Evolutionary conservation across 2,888 invertebrate species (phyloP).

Genomic region (Sussaba pulchella): DNA sequence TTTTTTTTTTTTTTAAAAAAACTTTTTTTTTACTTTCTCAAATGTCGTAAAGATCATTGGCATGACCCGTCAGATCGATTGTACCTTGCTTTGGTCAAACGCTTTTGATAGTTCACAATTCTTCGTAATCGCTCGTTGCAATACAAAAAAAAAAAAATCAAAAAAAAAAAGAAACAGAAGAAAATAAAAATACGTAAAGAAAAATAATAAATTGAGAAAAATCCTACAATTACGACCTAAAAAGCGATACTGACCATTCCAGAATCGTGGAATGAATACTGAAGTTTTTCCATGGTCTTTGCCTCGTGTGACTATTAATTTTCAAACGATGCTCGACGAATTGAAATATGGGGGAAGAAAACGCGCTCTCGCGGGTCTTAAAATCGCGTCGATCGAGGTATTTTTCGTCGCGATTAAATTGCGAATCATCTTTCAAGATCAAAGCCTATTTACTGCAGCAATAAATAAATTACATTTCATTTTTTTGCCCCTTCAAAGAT

Average conservation of each 20-base stretch:
- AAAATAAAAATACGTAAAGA: slow-evolving; percentile 13
- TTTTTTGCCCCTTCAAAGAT: too few species aligned
- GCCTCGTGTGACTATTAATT: slow-evolving; percentile 70
- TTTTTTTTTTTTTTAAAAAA: too few species aligned
- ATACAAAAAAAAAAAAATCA: slow-evolving; percentile 33
- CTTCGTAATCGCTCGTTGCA: slow-evolving; percentile 32
- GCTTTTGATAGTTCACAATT: slow-evolving; percentile 55
- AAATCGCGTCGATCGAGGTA: slow-evolving; percentile 8
- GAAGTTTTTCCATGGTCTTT: slow-evolving; percentile 76
- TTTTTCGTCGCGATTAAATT: slow-evolving; percentile 20
- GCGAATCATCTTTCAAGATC: not conserved
- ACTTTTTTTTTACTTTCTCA: not conserved
- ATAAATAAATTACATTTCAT: slow-evolving; percentile 7
- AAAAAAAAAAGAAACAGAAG: slow-evolving; percentile 49
- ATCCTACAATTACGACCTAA: slow-evolving; percentile 62
- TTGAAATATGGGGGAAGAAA: slow-evolving; percentile 48
- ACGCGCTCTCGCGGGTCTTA: not conserved
- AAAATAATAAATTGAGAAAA: slow-evolving; percentile 25
- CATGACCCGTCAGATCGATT: slow-evolving; percentile 66
- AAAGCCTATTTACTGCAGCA: slow-evolving; percentile 8
- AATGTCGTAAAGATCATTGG: slow-evolving; percentile 57
- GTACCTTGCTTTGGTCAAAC: slow-evolving; percentile 68
- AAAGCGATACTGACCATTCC: slow-evolving; percentile 71
- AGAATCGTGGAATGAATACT: slow-evolving; percentile 80
- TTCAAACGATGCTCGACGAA: slow-evolving; percentile 50